Evolutionary conservation across 2,113 vertebrate species (phyloP).

Genomic region (Tauraco erythrolophus): DNA sequence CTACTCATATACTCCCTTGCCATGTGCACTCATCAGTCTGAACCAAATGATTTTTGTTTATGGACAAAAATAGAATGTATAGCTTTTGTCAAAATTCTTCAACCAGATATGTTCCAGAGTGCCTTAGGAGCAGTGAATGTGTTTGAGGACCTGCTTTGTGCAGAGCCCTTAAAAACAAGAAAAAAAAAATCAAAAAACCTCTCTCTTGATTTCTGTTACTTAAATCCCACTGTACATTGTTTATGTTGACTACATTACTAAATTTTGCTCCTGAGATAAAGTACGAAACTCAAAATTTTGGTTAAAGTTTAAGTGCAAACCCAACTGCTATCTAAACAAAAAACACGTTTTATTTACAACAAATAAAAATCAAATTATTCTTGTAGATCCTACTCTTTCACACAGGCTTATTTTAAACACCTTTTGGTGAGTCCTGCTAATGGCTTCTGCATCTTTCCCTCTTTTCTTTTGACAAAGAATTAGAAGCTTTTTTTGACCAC

Average conservation of each 20-base stretch:
- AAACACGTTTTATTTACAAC: not conserved
- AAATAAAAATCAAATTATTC: not conserved
- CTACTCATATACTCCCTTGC: not conserved
- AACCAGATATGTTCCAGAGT: not conserved
- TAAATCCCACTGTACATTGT: not conserved
- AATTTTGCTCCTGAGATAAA: not conserved
- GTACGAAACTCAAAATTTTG: fast-evolving
- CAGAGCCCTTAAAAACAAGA: not conserved
- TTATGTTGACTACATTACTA: not conserved
- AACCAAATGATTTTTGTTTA: not conserved
- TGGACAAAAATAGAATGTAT: not conserved
- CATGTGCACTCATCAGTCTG: not conserved
- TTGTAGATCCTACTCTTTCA: not conserved
- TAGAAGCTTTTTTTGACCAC: not conserved
- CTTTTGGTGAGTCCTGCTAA: not conserved
- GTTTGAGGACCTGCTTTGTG: not conserved
- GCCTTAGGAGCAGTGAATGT: not conserved
- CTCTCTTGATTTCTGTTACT: not conserved
- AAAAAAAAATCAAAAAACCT: fast-evolving
- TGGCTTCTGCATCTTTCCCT: not conserved
- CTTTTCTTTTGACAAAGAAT: not conserved
- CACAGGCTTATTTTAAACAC: fast-evolving
- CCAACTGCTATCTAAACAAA: not conserved
- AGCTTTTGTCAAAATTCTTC: not conserved
- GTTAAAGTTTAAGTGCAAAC: not conserved